A percentile compares a stretch with the other conserved stretches of the same genome.
Evolutionary conservation across 2,888 invertebrate genomes (phyloP).

Genomic region (Frankliniella fusca): DNA sequence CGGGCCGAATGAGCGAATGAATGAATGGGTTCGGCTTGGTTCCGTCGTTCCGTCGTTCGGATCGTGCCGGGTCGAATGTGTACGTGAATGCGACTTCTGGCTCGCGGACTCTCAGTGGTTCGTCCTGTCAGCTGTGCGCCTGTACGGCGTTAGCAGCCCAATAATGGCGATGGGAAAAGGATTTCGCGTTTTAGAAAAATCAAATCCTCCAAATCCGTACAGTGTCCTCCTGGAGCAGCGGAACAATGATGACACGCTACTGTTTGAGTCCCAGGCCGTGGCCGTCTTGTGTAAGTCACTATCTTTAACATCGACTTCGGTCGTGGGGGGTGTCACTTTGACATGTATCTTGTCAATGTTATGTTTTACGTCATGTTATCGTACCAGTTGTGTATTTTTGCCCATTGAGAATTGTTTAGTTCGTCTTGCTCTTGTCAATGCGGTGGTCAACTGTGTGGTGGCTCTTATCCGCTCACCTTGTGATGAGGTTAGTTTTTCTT

Average conservation of each 20-base stretch:
- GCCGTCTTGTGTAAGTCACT: slow-evolving; percentile 68
- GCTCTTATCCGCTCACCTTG: not conserved
- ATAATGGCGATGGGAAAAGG: slow-evolving; percentile 92
- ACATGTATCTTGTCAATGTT: not conserved
- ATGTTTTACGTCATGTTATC: not conserved
- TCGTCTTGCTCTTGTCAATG: not conserved
- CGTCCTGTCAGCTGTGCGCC: not conserved
- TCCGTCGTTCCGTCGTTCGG: too few species aligned
- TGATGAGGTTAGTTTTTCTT: not conserved
- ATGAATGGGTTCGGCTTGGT: too few species aligned
- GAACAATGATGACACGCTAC: slow-evolving; percentile 76
- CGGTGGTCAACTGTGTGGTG: too few species aligned
- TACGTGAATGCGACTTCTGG: too few species aligned
- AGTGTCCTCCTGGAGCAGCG: slow-evolving; percentile 86
- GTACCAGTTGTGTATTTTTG: not conserved
- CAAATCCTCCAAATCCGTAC: slow-evolving; percentile 79
- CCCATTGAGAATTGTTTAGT: not conserved
- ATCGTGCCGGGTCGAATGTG: too few species aligned
- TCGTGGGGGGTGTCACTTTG: slow-evolving; percentile 25
- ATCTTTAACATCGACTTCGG: slow-evolving; percentile 3
- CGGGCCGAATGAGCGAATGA: too few species aligned
- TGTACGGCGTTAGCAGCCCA: not conserved
- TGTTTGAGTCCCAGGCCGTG: slow-evolving; percentile 90
- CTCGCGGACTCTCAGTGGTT: too few species aligned
- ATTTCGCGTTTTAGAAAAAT: slow-evolving; percentile 85